phyloP scores from a whole-genome alignment of 2,113 vertebrate species.

The Anarhynchus alexandrinus region DNA sequence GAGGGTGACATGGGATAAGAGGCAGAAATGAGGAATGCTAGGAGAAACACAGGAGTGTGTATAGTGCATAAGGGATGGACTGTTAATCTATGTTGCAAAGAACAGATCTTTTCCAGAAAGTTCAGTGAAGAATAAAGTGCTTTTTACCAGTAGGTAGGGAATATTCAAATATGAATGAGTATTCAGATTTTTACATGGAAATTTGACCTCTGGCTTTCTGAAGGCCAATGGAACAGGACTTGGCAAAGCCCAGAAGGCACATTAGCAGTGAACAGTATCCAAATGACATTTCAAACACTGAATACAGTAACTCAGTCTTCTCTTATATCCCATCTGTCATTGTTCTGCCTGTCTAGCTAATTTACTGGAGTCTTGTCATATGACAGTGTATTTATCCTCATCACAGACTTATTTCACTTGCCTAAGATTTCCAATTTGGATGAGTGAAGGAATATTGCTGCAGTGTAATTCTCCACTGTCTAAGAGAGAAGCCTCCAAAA shows the following conservation, averaged over 20 bases:
- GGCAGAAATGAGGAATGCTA: not conserved
- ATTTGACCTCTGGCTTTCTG: not conserved
- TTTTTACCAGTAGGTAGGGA: not conserved
- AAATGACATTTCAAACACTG: slow-evolving; percentile 6
- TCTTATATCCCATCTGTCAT: not conserved
- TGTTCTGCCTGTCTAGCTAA: not conserved
- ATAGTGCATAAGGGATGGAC: not conserved
- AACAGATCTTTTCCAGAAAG: not conserved
- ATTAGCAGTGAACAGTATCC: not conserved
- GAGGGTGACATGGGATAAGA: not conserved
- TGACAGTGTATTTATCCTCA: not conserved
- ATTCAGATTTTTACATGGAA: not conserved
- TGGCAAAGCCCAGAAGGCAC: not conserved
- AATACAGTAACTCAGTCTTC: not conserved
- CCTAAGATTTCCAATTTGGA: not conserved
- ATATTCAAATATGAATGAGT: not conserved
- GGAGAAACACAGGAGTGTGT: not conserved
- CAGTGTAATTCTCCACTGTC: not conserved
- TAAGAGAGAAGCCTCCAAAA: not conserved
- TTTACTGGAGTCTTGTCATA: not conserved
- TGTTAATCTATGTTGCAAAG: not conserved
- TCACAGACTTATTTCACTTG: not conserved
- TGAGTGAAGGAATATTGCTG: not conserved
- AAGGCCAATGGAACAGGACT: not conserved
- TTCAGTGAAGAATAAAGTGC: not conserved